These are phyloP conservation scores for Propithecus coquereli DNA, from an alignment of 2,113 vertebrate genomes.

Conservation along the genomic window DNA sequence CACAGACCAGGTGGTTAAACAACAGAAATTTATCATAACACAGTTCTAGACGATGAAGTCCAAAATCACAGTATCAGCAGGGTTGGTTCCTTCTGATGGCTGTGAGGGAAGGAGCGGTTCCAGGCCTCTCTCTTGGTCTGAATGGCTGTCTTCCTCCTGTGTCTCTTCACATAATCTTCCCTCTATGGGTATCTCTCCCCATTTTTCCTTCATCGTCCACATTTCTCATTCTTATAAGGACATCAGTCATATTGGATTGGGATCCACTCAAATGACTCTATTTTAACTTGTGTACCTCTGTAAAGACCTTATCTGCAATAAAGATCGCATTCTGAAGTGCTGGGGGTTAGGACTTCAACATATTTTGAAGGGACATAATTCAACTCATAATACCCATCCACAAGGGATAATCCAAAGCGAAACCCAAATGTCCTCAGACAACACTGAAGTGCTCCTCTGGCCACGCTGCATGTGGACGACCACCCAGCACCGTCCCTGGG, in stretches of 20 bases:
- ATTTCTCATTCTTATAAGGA: not conserved
- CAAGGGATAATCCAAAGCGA: not conserved
- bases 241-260: not conserved
- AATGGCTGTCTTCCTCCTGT: not conserved
- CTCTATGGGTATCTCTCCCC: not conserved
- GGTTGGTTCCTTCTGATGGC: not conserved
- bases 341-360: not conserved
- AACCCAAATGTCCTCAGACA: not conserved
- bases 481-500: not conserved
- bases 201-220: not conserved
- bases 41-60: not conserved
- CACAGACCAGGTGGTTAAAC: not conserved
- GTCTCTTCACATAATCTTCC: not conserved
- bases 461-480: not conserved
- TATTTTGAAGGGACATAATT: not conserved
- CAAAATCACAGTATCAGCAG: not conserved
- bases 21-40: not conserved
- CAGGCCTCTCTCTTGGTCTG: not conserved
- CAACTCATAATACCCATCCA: not conserved
- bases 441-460: not conserved
- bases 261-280: not conserved
- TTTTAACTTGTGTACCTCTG: not conserved
- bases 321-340: not conserved
- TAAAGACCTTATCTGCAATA: not conserved
- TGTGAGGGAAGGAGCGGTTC: not conserved